Conservation (phyloP, 2,888 invertebrate genomes). For the Macropis europaea region DNA sequence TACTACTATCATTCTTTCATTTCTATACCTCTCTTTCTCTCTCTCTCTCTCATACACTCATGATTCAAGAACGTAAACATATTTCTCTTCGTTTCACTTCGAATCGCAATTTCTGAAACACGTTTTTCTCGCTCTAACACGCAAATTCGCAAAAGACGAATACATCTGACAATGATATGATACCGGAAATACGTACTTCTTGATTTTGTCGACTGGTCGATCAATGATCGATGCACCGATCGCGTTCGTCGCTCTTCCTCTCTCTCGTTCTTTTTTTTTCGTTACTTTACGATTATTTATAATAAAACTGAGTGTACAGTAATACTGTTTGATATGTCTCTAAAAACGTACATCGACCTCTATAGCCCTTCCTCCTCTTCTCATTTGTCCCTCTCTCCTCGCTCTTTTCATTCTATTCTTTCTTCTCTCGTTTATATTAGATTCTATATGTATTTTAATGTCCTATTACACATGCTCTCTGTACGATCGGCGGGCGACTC, state of each 20-base stretch:
- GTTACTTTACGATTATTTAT: conserved; percentile 57
- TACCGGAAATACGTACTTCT: conserved; percentile 67
- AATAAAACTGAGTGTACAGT: conserved; percentile 75
- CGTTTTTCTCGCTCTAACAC: not conserved
- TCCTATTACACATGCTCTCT: conserved; percentile 56
- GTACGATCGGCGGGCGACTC: conserved; percentile 67
- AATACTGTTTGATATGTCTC: conserved; percentile 79
- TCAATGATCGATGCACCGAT: conserved; percentile 14
- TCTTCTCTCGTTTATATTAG: conserved; percentile 54
- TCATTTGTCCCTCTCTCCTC: conserved; percentile 30
- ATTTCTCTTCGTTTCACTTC: not conserved
- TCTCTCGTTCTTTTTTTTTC: not conserved
- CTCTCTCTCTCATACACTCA: not conserved
- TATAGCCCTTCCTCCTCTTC: conserved; percentile 31
- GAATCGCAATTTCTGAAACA: too few relatives aligned
- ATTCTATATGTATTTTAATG: conserved; percentile 61
- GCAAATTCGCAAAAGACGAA: conserved; percentile 10
- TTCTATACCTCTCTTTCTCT: conserved; percentile 27
- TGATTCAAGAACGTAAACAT: not conserved
- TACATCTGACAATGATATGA: conserved; percentile 71
- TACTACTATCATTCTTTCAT: conserved; percentile 14
- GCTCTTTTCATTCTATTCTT: conserved; percentile 24
- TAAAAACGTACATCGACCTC: conserved; percentile 72
- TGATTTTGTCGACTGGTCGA: conserved; percentile 44
- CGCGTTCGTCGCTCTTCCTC: not conserved